phyloP scores from a whole-genome alignment of 1,140 invertebrate genomes.

The Aphelenchoides fujianensis region DNA sequence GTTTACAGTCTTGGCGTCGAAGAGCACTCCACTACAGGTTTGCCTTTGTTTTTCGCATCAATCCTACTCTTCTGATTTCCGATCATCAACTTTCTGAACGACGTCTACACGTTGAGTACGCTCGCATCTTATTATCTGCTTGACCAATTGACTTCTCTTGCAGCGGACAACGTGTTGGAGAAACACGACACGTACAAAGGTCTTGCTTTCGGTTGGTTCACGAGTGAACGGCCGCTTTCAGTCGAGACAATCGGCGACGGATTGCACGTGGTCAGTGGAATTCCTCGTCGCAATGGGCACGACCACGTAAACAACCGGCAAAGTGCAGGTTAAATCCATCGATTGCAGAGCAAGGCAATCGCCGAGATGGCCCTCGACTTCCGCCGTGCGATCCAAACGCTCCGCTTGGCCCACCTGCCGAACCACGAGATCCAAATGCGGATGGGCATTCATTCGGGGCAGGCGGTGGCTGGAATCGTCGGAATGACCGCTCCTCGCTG shows the following conservation, averaged over 20 bases:
- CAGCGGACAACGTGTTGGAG: constrained; percentile 73
- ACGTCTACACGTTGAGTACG: constrained; percentile 75
- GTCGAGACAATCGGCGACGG: constrained; percentile 64
- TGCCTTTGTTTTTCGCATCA: too few species aligned
- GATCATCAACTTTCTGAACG: constrained; percentile 72
- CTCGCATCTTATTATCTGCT: too few species aligned
- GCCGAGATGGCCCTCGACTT: constrained; percentile 60
- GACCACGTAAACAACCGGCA: too few species aligned
- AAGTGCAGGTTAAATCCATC: too few species aligned
- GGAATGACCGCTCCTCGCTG: constrained; percentile 62
- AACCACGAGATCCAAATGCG: constrained; percentile 61
- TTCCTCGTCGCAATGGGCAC: constrained; percentile 71
- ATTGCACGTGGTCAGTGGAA: constrained; percentile 67
- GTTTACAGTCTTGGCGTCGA: constrained; percentile 84
- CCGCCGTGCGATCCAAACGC: neutral
- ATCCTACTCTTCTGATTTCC: too few species aligned
- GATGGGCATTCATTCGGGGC: constrained; percentile 79
- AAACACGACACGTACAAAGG: constrained; percentile 76
- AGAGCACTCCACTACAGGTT: constrained; percentile 63
- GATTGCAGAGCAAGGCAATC: constrained; percentile 74
- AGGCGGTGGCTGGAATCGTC: constrained; percentile 44
- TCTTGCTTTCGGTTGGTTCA: too few species aligned
- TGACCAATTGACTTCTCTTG: too few species aligned
- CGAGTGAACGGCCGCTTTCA: too few species aligned
- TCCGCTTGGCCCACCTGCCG: constrained; percentile 25